A percentile compares a stretch with the other conserved stretches of the same genome.
These are phyloP conservation scores for Oostethus manadensis DNA, from an alignment of 2,113 vertebrate species.

Conservation along the genomic window DNA sequence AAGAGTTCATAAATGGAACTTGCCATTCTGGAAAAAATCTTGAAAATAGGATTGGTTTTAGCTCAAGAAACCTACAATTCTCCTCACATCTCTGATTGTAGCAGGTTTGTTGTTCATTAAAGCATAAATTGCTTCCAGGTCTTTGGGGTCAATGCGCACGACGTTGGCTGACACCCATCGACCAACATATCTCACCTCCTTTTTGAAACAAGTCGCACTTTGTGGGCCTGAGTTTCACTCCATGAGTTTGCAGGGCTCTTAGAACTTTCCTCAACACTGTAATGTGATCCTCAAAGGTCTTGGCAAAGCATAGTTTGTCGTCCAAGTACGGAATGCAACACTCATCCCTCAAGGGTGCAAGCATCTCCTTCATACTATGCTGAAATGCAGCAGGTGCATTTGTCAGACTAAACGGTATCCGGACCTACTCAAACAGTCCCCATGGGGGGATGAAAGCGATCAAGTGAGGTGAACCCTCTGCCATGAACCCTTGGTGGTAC, in stretches of 20 bases:
- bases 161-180: slow-evolving; percentile 21
- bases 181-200: slow-evolving; percentile 25
- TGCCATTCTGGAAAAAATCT: no score
- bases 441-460: no score
- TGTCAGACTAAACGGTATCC: slow-evolving; percentile 24
- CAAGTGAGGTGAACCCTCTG: slow-evolving; percentile 4
- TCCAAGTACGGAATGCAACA: slow-evolving; percentile 18
- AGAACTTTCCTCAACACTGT: no score
- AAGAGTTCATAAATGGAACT: no score
- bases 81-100: no score
- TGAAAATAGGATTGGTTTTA: no score
- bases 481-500: slow-evolving; percentile 22
- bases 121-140: slow-evolving; percentile 16
- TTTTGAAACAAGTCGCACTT: slow-evolving; percentile 31
- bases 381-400: slow-evolving; percentile 18
- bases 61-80: no score
- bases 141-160: slow-evolving; percentile 23
- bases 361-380: slow-evolving; percentile 24
- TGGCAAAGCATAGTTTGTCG: no score
- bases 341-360: slow-evolving; percentile 8
- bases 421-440: slow-evolving; percentile 27
- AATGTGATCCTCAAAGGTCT: no score
- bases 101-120: neutral
- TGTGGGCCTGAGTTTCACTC: slow-evolving; percentile 22
- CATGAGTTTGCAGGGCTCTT: slow-evolving; percentile 1